Evolutionary conservation across 2,797 vertebrate genomes (phyloP).

Genomic region (Urosaurus nigricauda): DNA sequence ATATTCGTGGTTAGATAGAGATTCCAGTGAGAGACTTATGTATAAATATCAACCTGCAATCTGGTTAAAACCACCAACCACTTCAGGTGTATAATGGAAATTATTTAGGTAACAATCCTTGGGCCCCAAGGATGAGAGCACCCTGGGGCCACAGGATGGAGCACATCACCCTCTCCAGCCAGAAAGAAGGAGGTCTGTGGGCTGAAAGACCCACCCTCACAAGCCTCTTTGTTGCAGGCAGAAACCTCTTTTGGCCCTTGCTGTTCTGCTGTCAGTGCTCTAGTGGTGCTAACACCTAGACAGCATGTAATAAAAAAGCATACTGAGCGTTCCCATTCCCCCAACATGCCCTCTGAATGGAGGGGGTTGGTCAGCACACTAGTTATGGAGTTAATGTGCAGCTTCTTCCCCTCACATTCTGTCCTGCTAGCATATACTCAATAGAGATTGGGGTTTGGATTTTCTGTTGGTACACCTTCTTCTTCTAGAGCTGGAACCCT

Average conservation of each 20-base stretch:
- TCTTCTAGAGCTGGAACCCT: background rate
- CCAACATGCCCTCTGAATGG: background rate
- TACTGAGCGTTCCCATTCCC: no score
- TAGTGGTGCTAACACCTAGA: background rate
- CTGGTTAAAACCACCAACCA: background rate
- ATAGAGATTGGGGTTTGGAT: no score
- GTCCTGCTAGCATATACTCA: background rate
- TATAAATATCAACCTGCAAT: background rate
- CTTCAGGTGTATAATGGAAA: background rate
- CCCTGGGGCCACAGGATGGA: background rate
- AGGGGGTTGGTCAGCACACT: background rate
- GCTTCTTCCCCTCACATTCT: background rate
- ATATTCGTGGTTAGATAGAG: background rate
- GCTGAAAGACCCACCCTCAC: background rate
- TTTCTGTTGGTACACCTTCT: background rate
- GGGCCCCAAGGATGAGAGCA: background rate
- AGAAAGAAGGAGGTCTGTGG: background rate
- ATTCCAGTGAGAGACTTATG: background rate
- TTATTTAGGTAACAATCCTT: background rate
- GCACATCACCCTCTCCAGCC: background rate
- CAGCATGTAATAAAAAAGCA: background rate
- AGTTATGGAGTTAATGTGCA: background rate
- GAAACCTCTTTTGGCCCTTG: background rate
- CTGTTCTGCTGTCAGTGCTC: background rate
- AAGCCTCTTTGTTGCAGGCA: background rate